Base-by-base conservation (phyloP, 2,797 vertebrate genomes). In the Premnoplex brunnescens region DNA sequence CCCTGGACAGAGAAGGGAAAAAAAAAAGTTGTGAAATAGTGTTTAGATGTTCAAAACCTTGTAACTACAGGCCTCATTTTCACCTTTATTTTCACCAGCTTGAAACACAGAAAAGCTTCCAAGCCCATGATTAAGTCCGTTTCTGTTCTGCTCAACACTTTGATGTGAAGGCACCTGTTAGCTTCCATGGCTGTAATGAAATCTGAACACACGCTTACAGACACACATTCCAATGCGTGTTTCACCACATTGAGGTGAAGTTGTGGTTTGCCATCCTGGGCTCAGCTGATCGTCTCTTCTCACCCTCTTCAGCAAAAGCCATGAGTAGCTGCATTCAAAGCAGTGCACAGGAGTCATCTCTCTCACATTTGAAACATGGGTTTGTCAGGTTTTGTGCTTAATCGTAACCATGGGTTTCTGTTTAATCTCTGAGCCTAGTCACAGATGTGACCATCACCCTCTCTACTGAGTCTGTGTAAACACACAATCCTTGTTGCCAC, bases 1-100 rank as follows among this genome's bases (percentile, higher is more conserved):
- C 36, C 43, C 87, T 80, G 88, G 51, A 55, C 64, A 30, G 32
- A 16, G 30, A 75, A 91, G 71, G 89, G n/a, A n/a, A 36, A 94
- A 83, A 93, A 80, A 91, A 88, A 96, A 67, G 43, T 92, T 79
- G 49, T 96, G 86, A 95, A 90, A 63, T 48, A 83, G 12, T 24
- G 34, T 83, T 94, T 88, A 90, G 36, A 66, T 72, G 62, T 89
- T 93, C 30, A 95, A 86, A 91, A 34, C 19, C 44, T 52, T 80
- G 12, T 72, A 82, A 83, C 59, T 69, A 49, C 28, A 86, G 71
- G 37, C n/a, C 39, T 86, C 34, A 3, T 43, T 73, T 73, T 84
- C 64, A 41, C 32, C 46, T 82, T 83, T 21, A 43, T 76, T 86
- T 95, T 72, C 66, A 89, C 51, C 44, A 64, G 28, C 34, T 19